phyloP scores from a whole-genome alignment of 2,113 vertebrate species.

The Caretta caretta region DNA sequence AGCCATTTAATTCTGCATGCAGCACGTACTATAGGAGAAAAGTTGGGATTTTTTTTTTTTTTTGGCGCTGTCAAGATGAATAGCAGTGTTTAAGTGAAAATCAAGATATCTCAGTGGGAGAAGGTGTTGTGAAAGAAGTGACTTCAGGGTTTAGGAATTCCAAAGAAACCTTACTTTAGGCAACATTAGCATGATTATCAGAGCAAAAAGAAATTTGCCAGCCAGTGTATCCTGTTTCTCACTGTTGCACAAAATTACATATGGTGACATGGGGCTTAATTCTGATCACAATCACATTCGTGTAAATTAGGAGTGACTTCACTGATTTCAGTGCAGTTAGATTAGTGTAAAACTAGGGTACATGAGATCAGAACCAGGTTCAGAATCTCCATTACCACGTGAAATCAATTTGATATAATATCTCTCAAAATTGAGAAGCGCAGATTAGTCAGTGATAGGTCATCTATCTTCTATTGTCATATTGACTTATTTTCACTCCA shows the following conservation, averaged over 20 bases:
- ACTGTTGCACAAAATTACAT: neutral
- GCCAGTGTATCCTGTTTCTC: neutral
- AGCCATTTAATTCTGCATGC: rapidly evolving
- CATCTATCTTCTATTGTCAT: no score
- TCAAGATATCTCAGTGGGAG: neutral
- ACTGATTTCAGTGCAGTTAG: conserved; percentile 19
- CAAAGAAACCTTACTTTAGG: neutral
- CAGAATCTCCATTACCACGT: conserved; percentile 58
- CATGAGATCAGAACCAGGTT: conserved; percentile 20
- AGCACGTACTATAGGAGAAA: rapidly evolving
- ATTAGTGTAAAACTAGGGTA: neutral
- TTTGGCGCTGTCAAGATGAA: neutral
- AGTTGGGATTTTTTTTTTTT: conserved; percentile 5
- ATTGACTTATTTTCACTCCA: conserved; percentile 21
- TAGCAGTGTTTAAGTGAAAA: neutral
- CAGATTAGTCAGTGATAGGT: neutral
- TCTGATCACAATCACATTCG: neutral
- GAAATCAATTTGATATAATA: neutral
- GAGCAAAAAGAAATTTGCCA: neutral
- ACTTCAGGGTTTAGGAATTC: conserved; percentile 41
- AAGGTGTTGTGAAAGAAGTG: neutral
- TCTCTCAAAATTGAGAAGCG: neutral
- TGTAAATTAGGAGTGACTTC: conserved; percentile 49
- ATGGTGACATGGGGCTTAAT: neutral
- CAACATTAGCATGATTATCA: neutral